Evolutionary conservation across 2,797 vertebrate genomes (phyloP), one percentile per base, ranked within the genome.

Genomic region (Pangasius sanitwongsei): DNA sequence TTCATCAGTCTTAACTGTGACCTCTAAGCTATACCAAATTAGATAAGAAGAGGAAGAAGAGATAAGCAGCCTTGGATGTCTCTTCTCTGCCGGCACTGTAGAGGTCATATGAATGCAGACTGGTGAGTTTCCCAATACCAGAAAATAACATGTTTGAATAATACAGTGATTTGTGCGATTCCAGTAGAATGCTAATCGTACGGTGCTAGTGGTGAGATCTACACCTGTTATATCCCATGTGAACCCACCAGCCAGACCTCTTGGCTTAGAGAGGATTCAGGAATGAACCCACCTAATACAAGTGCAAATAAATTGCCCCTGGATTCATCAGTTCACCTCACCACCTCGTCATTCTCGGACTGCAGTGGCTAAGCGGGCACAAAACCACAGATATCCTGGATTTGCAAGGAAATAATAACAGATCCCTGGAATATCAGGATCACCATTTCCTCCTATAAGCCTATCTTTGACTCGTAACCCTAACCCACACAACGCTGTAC

Each of bases 211-310:
- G 4, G 4, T 59, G 55, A 82, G 18, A 53, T 70, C 41, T 65
- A 31, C 82, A 50, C 61, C 44, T 50, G 28, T 31, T 50, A 69
- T 69, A 18, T 84, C 63, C 61, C 31, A 7, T 6, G 50, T 48
- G 11, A 72, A 34, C 67, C 13, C 6, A 2, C 12, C 50, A 37
- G 50, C n/a, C 48, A 25, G 82, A 65, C 15, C 31, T 55, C n/a
- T 65, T 34, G 83, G 28, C 83, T 69, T 69, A 85, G 28, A 69
- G 18, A 25, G 37, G 83, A 53, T 85, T 85, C 83, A 69, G 16
- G 28, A 53, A 67, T 28, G 83, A 70, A 70, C n/a, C 12, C 31
- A 85, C 63, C 48, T 69, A 69, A 69, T 34, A 25, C n/a, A 69
- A 69, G 63, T 72, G 83, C 48, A 85, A 70, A 72, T 70, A 85